These are phyloP conservation scores for Atta texana DNA, from an alignment of 1,140 invertebrate species.

Conservation along the genomic window DNA sequence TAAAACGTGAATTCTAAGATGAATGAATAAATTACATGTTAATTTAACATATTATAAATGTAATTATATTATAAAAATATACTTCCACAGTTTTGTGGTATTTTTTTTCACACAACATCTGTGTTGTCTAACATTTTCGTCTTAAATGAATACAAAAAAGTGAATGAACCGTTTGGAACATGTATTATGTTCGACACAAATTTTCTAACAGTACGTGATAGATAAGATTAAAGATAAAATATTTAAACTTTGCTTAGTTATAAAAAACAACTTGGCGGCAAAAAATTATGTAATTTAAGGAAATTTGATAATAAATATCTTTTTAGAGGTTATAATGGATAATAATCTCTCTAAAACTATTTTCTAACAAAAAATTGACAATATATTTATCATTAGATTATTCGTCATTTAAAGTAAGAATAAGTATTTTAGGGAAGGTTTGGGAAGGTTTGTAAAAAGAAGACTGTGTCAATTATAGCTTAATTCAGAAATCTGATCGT, in stretches of 20 bases:
- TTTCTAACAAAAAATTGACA: neutral
- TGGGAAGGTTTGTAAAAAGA: neutral
- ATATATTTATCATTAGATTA: neutral
- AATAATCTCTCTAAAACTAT: neutral
- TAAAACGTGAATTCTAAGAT: no score
- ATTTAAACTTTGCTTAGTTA: neutral
- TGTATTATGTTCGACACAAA: no score
- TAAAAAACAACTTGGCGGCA: neutral
- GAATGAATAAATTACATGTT: no score
- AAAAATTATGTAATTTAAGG: neutral
- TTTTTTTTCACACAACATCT: no score
- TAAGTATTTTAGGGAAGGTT: neutral
- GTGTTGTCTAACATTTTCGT: no score
- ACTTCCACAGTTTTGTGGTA: no score
- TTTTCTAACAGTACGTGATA: no score
- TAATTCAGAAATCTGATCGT: conserved; percentile 32
- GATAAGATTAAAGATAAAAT: neutral
- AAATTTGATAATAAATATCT: neutral
- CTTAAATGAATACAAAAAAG: no score
- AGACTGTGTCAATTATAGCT: neutral
- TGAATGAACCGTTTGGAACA: no score
- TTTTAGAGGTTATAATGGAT: neutral
- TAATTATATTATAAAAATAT: no score
- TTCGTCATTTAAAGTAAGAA: neutral
- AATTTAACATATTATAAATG: no score